These are phyloP conservation scores for Amiota minor DNA, from an alignment of 2,888 invertebrate species.

Conservation along the genomic window DNA sequence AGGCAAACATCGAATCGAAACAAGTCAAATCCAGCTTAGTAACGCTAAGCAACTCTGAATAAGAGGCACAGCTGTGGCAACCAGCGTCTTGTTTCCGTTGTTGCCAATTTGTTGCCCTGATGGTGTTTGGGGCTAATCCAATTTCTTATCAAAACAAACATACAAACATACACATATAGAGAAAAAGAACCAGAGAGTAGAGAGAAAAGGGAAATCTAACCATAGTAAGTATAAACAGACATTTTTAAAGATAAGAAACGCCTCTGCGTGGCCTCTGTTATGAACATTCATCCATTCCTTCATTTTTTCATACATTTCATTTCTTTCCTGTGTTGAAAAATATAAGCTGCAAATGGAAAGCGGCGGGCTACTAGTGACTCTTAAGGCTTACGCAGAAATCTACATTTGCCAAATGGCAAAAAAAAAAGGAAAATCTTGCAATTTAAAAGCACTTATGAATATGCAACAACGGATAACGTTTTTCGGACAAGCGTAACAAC, in stretches of 20 bases:
- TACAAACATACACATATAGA: not conserved
- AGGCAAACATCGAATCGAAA: too few species aligned
- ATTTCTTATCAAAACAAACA: constrained; percentile 13
- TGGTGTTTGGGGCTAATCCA: constrained; percentile 13
- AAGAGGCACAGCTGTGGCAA: constrained; percentile 39
- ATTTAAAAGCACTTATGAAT: constrained; percentile 26
- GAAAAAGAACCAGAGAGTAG: not conserved
- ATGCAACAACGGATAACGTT: constrained; percentile 13
- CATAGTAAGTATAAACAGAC: not conserved
- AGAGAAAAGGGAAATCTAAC: not conserved
- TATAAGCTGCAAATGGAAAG: not conserved
- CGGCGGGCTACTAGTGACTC: not conserved
- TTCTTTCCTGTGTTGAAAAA: not conserved
- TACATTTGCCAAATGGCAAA: not conserved
- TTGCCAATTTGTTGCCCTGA: constrained; percentile 18
- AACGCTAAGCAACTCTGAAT: constrained; percentile 17
- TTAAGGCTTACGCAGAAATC: constrained; percentile 25
- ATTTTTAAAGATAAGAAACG: constrained; percentile 23
- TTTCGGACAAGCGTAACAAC: not conserved
- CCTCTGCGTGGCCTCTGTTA: constrained; percentile 16
- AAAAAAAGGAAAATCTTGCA: not conserved
- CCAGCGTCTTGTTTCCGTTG: constrained; percentile 7
- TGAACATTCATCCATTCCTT: not conserved
- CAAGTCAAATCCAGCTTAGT: not conserved
- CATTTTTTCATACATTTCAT: constrained; percentile 8